phyloP scores from a whole-genome alignment of 35 echinoderm and acorn worm species.

The Strongylocentrotus purpuratus region DNA sequence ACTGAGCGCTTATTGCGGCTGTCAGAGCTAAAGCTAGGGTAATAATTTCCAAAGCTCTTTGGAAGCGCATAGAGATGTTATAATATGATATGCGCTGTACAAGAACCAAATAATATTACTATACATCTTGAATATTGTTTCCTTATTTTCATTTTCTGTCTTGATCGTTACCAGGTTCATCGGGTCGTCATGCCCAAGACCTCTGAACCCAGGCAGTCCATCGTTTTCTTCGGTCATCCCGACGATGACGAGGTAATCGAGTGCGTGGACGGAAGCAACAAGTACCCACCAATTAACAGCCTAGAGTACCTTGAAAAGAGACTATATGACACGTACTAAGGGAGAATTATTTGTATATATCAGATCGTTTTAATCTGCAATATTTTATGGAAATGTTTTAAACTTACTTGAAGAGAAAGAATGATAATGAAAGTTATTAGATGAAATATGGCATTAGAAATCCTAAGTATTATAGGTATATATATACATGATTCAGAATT shows the following conservation, averaged over 20 bases:
- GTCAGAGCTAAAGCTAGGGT: no score
- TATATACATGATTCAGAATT: no score
- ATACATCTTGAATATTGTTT: not conserved
- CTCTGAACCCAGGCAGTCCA: constrained; percentile 53
- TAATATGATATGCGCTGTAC: no score
- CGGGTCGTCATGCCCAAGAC: constrained; percentile 53
- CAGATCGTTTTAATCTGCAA: not conserved
- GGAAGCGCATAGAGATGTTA: no score
- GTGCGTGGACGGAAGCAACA: constrained; percentile 87
- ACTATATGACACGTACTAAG: constrained; percentile 66
- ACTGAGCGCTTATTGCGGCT: no score
- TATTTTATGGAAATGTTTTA: not conserved
- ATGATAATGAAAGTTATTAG: no score
- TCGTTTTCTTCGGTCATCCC: constrained; percentile 86
- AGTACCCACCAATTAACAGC: constrained; percentile 85
- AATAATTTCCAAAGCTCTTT: no score
- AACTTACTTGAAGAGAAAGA: no score
- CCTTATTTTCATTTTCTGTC: not conserved
- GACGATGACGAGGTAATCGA: constrained; percentile 71
- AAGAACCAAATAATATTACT: not conserved
- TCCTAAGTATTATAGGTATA: no score
- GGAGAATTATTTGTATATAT: not conserved
- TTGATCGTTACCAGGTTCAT: constrained; percentile 60
- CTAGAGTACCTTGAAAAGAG: constrained; percentile 79
- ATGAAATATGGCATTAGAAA: no score